Conservation (phyloP, 2,113 vertebrate species). For the Spea multiplicata region DNA sequence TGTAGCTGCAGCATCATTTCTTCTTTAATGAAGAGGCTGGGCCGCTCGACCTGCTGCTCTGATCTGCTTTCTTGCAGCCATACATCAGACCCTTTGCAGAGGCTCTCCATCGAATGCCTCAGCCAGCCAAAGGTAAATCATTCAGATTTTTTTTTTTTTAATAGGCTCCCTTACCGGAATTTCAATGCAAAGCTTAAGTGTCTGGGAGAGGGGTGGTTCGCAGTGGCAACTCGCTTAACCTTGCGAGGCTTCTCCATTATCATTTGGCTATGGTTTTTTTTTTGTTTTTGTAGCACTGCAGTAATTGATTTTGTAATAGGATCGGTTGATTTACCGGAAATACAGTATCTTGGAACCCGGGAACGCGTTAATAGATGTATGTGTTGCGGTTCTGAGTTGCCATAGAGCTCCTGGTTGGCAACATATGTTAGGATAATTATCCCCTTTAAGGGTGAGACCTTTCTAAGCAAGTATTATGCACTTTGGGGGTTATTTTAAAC, state of each 20-base stretch:
- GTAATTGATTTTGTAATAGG: conserved; percentile 97
- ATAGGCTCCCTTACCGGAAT: conserved; percentile 35
- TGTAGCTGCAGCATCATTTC: conserved; percentile 97
- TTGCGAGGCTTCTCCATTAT: conserved; percentile 73
- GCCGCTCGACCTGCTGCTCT: conserved; percentile 92
- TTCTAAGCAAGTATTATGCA: too few species aligned
- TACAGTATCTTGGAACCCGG: conserved; percentile 75
- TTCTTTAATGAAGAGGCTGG: conserved; percentile 98
- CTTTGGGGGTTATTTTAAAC: too few species aligned
- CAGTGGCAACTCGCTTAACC: conserved; percentile 68
- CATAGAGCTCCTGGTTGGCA: conserved; percentile 60
- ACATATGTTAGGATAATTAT: too few species aligned
- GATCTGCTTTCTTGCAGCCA: conserved; percentile 90
- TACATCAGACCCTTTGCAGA: conserved; percentile 92
- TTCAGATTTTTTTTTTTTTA: conserved; percentile 64
- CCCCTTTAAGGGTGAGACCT: too few species aligned
- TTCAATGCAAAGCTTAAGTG: conserved; percentile 57
- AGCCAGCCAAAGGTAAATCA: conserved; percentile 88
- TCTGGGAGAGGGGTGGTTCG: conserved; percentile 57
- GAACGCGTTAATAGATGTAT: conserved; percentile 78
- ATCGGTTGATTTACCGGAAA: conserved; percentile 88
- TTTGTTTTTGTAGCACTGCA: conserved; percentile 76
- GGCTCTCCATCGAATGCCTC: conserved; percentile 82
- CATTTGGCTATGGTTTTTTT: conserved; percentile 75
- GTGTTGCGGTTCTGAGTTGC: conserved; percentile 65